Evolutionary conservation across 2,797 vertebrate genomes (phyloP).

Genomic region (Karalla daura): DNA sequence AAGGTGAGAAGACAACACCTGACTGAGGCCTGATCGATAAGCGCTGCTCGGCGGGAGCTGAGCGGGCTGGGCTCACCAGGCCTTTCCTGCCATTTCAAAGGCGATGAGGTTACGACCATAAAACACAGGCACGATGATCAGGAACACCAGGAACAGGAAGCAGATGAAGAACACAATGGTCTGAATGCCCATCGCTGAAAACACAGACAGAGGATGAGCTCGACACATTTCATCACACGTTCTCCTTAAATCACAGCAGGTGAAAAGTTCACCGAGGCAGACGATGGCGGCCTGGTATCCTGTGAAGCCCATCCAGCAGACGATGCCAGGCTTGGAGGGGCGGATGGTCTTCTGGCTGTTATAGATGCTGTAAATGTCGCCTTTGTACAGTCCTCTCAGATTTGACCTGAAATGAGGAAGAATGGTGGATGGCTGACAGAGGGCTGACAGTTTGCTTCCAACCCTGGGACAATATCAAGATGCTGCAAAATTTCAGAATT

Average conservation of each 20-base stretch:
- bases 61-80: slow-evolving; percentile 86
- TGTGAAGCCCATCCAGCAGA: slow-evolving; percentile 93
- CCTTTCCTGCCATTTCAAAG: slow-evolving; percentile 82
- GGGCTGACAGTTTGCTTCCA: no score
- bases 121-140: slow-evolving; percentile 90
- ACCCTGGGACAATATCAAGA: no score
- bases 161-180: slow-evolving; percentile 93
- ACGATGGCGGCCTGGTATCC: slow-evolving; percentile 90
- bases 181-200: slow-evolving; percentile 92
- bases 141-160: slow-evolving; percentile 86
- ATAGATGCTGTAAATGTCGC: slow-evolving; percentile 85
- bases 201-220: no score
- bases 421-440: no score
- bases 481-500: no score
- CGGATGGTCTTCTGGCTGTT: slow-evolving; percentile 81
- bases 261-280: slow-evolving; percentile 90
- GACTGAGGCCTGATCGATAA: neutral
- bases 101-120: slow-evolving; percentile 84
- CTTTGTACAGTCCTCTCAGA: slow-evolving; percentile 86
- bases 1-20: neutral
- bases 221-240: no score
- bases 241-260: no score
- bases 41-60: neutral
- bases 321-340: slow-evolving; percentile 84
- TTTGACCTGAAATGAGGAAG: slow-evolving; percentile 82